Base-by-base conservation (phyloP, 2,113 vertebrate species). In the Aspiorhynchus laticeps region DNA sequence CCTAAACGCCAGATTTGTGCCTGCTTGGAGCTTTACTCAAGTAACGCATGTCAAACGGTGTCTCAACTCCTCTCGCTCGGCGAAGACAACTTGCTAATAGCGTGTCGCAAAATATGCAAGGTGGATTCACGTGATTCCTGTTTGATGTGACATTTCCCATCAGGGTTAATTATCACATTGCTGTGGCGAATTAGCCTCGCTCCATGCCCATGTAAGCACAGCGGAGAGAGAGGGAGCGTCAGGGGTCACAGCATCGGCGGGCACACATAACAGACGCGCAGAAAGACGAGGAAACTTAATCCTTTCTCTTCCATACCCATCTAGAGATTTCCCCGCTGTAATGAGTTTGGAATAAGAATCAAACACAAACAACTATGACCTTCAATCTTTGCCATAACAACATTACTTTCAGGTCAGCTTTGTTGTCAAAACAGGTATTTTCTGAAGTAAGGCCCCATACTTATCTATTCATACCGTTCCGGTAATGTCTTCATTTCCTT, bases 111-210 rank as follows among this genome's bases (percentile, higher is more conserved):
- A 81, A 88, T 71, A 69, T 53, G 56, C 65, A n/a, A 51, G 46
- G 80, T 59, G 73, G 77, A 85, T 69, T 85, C 83, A 65, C 53
- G 31, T 81, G 76, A 81, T 85, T 74, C 74, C 7, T 75, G 85
- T 85, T 85, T 81, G 80, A 88, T 73, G 88, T 89, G 90, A 88
- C 88, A 88, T 88, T 86, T 84, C 43, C 83, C 41, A 61, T 91
- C 90, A 86, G 81, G 46, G 83, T 86, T 88, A 91, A 88, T 91
- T 89, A 91, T 83, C 61, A 53, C 87, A 63, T 83, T 69, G 53
- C 88, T 51, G 73, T 85, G 53, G 79, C 11, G 78, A 80, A 83
- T 90, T 88, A 73, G 53, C 81, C 82, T 36, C 80, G 43, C 88
- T 88, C 69, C 43, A 84, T 28, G 67, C 80, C 85, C 71, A 81